Evolutionary conservation across 2,113 vertebrate species (phyloP).

Genomic region (Sapajus apella): DNA sequence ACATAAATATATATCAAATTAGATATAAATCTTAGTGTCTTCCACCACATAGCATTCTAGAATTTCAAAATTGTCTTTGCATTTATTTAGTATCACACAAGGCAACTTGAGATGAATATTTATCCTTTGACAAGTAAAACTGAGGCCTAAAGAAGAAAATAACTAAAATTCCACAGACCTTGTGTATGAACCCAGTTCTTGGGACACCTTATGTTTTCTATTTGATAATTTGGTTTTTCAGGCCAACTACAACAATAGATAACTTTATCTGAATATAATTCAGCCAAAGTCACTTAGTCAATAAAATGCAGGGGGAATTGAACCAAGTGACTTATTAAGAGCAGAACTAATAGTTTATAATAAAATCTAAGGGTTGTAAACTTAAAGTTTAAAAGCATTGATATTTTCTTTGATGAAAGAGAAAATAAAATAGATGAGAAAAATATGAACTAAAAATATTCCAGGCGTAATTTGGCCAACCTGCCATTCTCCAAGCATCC

Average conservation of each 20-base stretch:
- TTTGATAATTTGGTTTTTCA: neutral
- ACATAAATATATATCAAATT: too few species aligned
- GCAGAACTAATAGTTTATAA: conserved; percentile 37
- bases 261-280: conserved; percentile 38
- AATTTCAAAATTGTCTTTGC: neutral
- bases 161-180: neutral
- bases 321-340: conserved; percentile 18
- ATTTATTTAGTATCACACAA: neutral
- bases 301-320: conserved; percentile 30
- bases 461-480: conserved; percentile 29
- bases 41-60: neutral
- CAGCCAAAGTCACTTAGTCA: conserved; percentile 10
- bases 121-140: neutral
- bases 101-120: neutral
- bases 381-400: conserved; percentile 16
- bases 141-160: neutral
- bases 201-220: neutral
- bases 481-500: conserved; percentile 49
- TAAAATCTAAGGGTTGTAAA: conserved; percentile 54
- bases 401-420: conserved; percentile 49
- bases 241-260: conserved; percentile 46
- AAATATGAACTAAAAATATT: conserved; percentile 51
- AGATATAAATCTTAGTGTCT: neutral
- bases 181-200: neutral
- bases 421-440: conserved; percentile 47